Percentiles rank a stretch among this genome's conserved stretches.
phyloP scores from a whole-genome alignment of 2,888 invertebrate genomes.

The Lasiommata megera region DNA sequence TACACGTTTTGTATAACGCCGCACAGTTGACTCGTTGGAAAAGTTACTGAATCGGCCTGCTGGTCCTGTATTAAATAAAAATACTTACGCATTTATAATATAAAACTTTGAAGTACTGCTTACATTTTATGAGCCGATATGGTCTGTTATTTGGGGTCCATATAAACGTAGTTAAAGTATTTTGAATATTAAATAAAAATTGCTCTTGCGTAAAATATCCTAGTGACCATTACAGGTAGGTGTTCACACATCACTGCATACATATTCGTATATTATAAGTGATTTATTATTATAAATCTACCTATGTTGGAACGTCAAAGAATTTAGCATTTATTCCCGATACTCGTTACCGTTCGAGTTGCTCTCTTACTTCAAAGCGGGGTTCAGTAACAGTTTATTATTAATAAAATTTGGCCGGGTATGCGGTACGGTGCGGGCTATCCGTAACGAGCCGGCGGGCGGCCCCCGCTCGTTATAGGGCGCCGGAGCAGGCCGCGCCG shows the following conservation, averaged over 20 bases:
- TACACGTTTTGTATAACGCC: no score
- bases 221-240: constrained; percentile 3
- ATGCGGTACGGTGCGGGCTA: constrained; percentile 31
- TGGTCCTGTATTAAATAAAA: no score
- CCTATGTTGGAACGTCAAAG: constrained; percentile 66
- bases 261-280: constrained; percentile 13
- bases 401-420: constrained; percentile 77
- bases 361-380: constrained; percentile 75
- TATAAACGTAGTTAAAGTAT: not conserved
- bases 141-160: no score
- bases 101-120: no score
- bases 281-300: constrained; percentile 17
- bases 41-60: no score
- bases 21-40: no score
- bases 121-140: no score
- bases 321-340: constrained; percentile 74
- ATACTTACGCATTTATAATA: no score
- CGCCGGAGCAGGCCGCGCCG: constrained; percentile 50
- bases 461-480: constrained; percentile 53
- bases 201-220: constrained; percentile 14
- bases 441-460: constrained; percentile 67
- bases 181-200: constrained; percentile 6
- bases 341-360: constrained; percentile 76
- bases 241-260: constrained; percentile 20
- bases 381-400: constrained; percentile 79